Percentiles rank a stretch among this genome's conserved stretches.
Conservation (phyloP, 2,888 invertebrate genomes). For the Eueremaeus valkanovi region DNA sequence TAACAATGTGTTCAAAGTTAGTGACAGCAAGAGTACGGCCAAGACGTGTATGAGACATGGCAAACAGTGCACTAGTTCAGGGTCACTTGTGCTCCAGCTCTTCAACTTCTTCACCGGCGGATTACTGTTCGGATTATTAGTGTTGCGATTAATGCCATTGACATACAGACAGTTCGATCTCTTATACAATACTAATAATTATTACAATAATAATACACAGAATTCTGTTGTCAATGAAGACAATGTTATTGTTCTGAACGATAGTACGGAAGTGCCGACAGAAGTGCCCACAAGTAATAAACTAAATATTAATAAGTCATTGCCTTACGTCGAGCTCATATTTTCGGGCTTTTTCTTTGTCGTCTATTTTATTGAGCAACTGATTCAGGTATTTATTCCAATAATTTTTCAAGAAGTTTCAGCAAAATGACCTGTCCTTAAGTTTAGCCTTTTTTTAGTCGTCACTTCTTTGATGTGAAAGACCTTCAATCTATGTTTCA, state of each 20-base stretch:
- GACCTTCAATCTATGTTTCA: no score
- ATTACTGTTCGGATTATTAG: constrained; percentile 1
- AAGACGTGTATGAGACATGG: constrained; percentile 19
- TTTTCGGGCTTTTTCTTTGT: constrained; percentile 5
- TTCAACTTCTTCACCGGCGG: constrained; percentile 8
- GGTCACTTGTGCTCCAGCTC: neutral
- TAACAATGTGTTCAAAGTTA: constrained; percentile 16
- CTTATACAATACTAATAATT: neutral
- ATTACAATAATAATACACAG: neutral
- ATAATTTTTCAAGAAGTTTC: no score
- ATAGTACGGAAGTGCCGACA: neutral
- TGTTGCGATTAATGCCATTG: constrained; percentile 3
- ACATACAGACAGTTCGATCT: neutral
- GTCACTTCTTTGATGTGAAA: no score
- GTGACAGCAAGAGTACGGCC: neutral
- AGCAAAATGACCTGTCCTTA: no score
- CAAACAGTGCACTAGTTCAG: neutral
- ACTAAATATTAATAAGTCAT: neutral
- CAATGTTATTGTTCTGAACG: neutral
- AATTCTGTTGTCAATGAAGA: neutral
- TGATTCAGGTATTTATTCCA: constrained; percentile 13
- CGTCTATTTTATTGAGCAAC: constrained; percentile 21
- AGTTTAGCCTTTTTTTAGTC: no score
- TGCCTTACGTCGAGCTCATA: constrained; percentile 22
- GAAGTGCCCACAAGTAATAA: no score